Evolutionary conservation across 2,113 vertebrate genomes (phyloP), one percentile per base, ranked within the genome.

Genomic region (Neolamprologus longior): DNA sequence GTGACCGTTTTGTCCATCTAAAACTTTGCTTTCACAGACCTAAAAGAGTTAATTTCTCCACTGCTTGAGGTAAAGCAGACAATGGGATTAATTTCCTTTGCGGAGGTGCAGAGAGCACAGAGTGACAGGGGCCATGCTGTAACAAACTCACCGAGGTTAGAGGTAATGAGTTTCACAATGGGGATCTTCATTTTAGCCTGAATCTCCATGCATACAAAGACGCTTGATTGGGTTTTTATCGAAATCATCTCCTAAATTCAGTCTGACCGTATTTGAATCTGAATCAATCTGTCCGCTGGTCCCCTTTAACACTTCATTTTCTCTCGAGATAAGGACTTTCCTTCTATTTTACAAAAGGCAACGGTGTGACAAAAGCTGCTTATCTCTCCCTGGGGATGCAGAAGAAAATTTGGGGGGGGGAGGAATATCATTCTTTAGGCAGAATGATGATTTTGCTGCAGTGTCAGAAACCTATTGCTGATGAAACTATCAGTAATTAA

Each of bases 331-430:
- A 63, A 89, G 35, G 73, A 84, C 42, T 90, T 92, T 57, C 9
- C 9, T 47, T 90, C 52, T 24, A 58, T 82, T 88, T 90, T 83
- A 83, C 81, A 90, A 71, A 89, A 83, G 58, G 31, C 37, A 40
- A 80, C 45, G 42, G 86, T 68, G 83, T 47, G 45, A 85, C 79
- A 86, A 84, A 91, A 92, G 83, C 84, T 80, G 58, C 78, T 92
- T 90, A 86, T 90, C 84, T 17, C 71, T 80, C 14, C 21, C 4
- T 6, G 3, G 21, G 42, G 58, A 73, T 11, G 21, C 21, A 8
- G 14, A 55, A 54, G 37, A 79, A 24, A 26, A 79, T 7, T 1
- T 21, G 37, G 37, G 37, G 7, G 7, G 28, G 6, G 28, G 28
- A 5, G 28, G 28, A 0, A 47, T 37, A 78, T 21, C 2, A 50